Conservation (phyloP, 2,888 invertebrate genomes). For the Ceriagrion tenellum region DNA sequence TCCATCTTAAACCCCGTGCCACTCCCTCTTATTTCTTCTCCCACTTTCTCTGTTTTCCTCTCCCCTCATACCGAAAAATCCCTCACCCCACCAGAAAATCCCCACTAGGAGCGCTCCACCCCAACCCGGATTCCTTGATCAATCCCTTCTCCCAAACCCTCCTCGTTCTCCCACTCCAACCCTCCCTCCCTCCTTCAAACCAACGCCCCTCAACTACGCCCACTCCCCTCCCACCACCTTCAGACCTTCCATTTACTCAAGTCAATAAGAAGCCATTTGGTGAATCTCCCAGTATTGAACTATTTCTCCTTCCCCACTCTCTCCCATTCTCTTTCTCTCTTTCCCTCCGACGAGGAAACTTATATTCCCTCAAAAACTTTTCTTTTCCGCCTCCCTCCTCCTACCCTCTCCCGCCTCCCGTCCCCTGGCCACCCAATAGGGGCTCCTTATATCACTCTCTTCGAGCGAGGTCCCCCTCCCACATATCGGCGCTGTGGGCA, state of each 20-base stretch:
- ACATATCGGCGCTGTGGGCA: neutral
- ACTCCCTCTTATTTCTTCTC: neutral
- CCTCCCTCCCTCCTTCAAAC: no score
- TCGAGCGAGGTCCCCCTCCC: neutral
- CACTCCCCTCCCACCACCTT: no score
- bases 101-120: neutral
- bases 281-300: neutral
- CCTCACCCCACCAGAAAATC: neutral
- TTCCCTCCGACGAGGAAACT: neutral
- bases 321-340: neutral
- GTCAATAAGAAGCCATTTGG: constrained; percentile 43
- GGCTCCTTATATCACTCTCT: neutral
- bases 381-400: neutral
- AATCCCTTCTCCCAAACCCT: neutral
- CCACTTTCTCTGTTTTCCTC: neutral
- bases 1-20: neutral
- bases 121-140: neutral
- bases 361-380: constrained; percentile 30
- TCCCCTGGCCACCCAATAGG: neutral
- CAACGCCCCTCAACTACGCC: no score
- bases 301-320: neutral
- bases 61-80: no score
- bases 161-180: neutral
- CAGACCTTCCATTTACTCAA: constrained; percentile 30
- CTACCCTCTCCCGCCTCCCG: neutral